Percentiles rank a stretch among this genome's conserved stretches.
Evolutionary conservation across 2,113 vertebrate genomes (phyloP).

Genomic region (Aegotheles bennettii): DNA sequence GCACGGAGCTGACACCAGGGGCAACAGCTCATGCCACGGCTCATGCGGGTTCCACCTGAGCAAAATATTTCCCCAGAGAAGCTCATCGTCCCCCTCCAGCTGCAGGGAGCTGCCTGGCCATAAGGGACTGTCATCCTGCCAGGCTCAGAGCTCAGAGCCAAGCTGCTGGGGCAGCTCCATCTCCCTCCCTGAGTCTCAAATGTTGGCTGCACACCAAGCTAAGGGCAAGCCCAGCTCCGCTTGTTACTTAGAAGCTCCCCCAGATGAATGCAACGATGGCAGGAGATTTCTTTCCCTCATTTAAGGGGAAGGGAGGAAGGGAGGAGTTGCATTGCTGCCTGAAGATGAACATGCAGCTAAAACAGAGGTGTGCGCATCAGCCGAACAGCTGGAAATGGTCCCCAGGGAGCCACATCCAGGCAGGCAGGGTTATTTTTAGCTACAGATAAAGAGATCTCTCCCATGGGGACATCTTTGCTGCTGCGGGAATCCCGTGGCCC

Average conservation of each 20-base stretch:
- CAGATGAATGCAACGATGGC: accelerated
- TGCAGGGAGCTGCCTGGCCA: neutral
- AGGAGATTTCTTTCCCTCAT: neutral
- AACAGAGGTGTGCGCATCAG: neutral
- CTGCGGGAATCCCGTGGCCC: accelerated
- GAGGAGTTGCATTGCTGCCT: neutral
- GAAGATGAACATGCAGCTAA: neutral
- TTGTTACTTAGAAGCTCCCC: neutral
- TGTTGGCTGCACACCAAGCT: neutral
- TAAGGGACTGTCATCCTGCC: neutral
- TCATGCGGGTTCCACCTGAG: neutral
- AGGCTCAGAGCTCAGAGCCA: neutral
- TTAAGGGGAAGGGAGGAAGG: neutral
- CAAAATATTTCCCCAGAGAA: neutral
- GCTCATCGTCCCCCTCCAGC: accelerated
- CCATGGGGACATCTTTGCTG: neutral
- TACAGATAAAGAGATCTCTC: neutral
- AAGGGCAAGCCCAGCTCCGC: neutral
- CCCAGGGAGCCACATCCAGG: neutral
- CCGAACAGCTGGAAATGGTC: neutral
- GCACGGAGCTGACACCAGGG: neutral
- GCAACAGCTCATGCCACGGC: accelerated
- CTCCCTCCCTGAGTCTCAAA: neutral
- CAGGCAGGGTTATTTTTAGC: neutral
- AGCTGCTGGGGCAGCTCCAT: accelerated